These are phyloP conservation scores for Agonum fuliginosum DNA, from an alignment of 2,888 invertebrate genomes.

Conservation along the genomic window DNA sequence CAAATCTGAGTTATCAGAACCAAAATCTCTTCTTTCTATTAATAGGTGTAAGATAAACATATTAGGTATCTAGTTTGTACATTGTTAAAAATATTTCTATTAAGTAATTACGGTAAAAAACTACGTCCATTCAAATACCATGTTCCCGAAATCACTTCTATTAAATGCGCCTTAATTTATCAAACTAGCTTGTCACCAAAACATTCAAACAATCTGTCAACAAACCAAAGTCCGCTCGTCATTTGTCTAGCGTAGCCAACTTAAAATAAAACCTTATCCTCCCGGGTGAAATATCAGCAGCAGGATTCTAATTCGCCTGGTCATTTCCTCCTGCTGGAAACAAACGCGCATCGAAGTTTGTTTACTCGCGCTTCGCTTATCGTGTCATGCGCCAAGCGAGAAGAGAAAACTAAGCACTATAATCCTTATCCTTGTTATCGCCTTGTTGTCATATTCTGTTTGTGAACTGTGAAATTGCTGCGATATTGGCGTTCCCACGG, in stretches of 20 bases:
- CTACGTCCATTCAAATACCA: too few relatives aligned
- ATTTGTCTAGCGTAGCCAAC: too few relatives aligned
- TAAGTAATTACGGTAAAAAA: too few relatives aligned
- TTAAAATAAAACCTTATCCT: neutral
- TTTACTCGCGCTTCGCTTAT: neutral
- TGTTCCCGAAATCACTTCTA: too few relatives aligned
- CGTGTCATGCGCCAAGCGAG: neutral
- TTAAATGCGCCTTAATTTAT: neutral
- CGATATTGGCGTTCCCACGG: neutral
- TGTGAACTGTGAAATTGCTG: conserved; percentile 30
- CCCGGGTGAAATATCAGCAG: conserved; percentile 11
- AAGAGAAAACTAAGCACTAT: neutral
- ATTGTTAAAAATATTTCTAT: too few relatives aligned
- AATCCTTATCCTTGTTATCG: conserved; percentile 18
- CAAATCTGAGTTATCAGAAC: too few relatives aligned
- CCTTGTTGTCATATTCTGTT: conserved; percentile 9
- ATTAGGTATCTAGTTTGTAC: too few relatives aligned
- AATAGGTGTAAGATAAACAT: too few relatives aligned
- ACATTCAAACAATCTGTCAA: neutral
- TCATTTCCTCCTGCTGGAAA: neutral
- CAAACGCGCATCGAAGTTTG: neutral
- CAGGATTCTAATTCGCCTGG: conserved; percentile 2
- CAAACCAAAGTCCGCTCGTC: conserved; percentile 2
- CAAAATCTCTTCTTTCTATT: too few relatives aligned
- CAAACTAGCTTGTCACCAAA: neutral